These are phyloP conservation scores for Myiopsitta monachus DNA, from an alignment of 2,113 vertebrate species.

Conservation along the genomic window DNA sequence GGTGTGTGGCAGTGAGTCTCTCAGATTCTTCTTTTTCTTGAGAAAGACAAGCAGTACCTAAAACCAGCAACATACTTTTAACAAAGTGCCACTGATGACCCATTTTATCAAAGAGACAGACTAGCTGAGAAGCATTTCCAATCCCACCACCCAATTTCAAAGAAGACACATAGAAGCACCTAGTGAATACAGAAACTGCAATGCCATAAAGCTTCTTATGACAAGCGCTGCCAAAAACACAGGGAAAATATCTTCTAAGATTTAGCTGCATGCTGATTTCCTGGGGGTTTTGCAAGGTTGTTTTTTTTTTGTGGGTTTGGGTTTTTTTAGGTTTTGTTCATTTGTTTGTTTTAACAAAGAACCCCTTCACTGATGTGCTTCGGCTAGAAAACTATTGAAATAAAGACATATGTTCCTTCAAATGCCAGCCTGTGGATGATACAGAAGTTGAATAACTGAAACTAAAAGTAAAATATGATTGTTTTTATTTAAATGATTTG, in stretches of 20 bases:
- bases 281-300: background rate
- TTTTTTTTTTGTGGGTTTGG: background rate
- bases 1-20: background rate
- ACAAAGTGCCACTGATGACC: background rate
- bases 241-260: background rate
- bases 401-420: background rate
- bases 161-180: background rate
- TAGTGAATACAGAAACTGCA: background rate
- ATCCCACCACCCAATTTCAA: background rate
- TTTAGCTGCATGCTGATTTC: background rate
- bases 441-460: background rate
- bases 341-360: background rate
- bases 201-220: background rate
- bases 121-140: background rate
- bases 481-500: background rate
- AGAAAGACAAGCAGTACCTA: background rate
- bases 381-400: background rate
- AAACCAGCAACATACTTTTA: background rate
- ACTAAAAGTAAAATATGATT: background rate
- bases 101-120: slow-evolving; percentile 4
- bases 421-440: background rate
- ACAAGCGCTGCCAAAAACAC: background rate
- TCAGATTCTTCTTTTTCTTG: background rate
- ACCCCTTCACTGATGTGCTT: background rate
- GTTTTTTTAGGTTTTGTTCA: background rate